Percentiles rank a stretch among this genome's conserved stretches.
phyloP scores from a whole-genome alignment of 2,888 invertebrate species.

The Pseudococcus longispinus region DNA sequence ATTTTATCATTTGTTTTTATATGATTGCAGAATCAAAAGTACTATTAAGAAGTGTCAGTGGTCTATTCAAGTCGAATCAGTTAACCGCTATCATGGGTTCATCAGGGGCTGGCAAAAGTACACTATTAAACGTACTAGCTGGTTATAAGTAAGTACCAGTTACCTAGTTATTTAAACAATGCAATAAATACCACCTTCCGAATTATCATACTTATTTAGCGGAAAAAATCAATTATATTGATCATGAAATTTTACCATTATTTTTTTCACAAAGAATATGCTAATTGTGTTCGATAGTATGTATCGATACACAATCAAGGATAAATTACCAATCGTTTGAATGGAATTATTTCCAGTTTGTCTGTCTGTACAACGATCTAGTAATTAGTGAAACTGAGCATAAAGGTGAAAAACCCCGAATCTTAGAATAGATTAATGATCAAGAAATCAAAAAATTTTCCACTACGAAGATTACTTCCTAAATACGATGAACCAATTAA shows the following conservation, averaged over 20 bases:
- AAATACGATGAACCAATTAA: neutral
- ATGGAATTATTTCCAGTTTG: neutral
- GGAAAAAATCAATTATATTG: neutral
- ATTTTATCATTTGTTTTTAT: conserved; percentile 9
- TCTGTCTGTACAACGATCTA: neutral
- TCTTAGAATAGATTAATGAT: neutral
- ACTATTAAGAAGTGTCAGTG: conserved; percentile 80
- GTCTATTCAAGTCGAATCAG: conserved; percentile 84
- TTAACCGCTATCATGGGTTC: conserved; percentile 92
- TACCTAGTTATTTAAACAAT: neutral
- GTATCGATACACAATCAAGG: neutral
- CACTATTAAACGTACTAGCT: conserved; percentile 85
- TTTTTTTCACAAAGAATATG: neutral
- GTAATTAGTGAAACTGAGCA: neutral
- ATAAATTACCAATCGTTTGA: neutral
- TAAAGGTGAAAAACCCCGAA: neutral
- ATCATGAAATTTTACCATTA: neutral
- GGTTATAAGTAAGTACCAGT: conserved; percentile 80
- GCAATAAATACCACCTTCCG: neutral
- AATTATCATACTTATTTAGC: neutral
- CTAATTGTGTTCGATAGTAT: neutral
- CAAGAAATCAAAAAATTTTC: neutral
- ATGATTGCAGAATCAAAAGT: conserved; percentile 72
- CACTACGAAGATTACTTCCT: neutral
- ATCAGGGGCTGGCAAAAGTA: conserved; percentile 91